A percentile compares a stretch with the other conserved stretches of the same genome.
phyloP scores from a whole-genome alignment of 1,140 invertebrate genomes.

The Trichogramma pretiosum region DNA sequence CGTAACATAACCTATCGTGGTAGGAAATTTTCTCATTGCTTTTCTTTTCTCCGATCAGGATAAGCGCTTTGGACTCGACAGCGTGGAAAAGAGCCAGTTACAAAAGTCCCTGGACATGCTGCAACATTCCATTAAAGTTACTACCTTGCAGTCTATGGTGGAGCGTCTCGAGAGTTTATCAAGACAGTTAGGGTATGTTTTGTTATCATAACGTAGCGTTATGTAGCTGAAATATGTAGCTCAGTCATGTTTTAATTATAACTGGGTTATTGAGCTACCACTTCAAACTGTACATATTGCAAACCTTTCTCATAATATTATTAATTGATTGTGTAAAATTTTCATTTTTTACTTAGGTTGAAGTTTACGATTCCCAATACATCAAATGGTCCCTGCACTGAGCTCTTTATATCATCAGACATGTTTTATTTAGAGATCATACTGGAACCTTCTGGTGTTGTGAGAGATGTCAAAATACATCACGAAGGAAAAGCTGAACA shows the following conservation, averaged over 20 bases:
- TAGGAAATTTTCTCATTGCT: neutral
- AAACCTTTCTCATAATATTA: constrained; percentile 3
- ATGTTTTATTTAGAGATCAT: constrained; percentile 94
- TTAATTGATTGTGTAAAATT: constrained; percentile 3
- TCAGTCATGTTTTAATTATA: too few relatives aligned
- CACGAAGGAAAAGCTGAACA: constrained; percentile 71
- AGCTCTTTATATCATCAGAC: constrained; percentile 87
- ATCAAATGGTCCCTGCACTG: constrained; percentile 55
- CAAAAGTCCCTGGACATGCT: constrained; percentile 86
- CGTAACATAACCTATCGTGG: neutral
- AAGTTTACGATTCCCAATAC: constrained; percentile 37
- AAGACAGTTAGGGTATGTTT: constrained; percentile 67
- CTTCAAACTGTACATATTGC: too few relatives aligned
- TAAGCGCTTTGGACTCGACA: constrained; percentile 73
- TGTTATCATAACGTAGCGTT: constrained; percentile 6
- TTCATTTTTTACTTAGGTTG: constrained; percentile 12
- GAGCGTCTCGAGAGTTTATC: constrained; percentile 86
- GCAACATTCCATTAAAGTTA: constrained; percentile 90
- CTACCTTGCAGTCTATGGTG: constrained; percentile 80
- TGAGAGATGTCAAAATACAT: constrained; percentile 89
- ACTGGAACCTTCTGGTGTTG: constrained; percentile 68
- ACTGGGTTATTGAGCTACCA: too few relatives aligned
- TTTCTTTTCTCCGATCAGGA: constrained; percentile 51
- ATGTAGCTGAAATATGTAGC: too few relatives aligned
- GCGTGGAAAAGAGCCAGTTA: constrained; percentile 70